A percentile compares a stretch with the other conserved stretches of the same genome.
phyloP scores from a whole-genome alignment of 2,797 vertebrate genomes.

The Mycteria americana region DNA sequence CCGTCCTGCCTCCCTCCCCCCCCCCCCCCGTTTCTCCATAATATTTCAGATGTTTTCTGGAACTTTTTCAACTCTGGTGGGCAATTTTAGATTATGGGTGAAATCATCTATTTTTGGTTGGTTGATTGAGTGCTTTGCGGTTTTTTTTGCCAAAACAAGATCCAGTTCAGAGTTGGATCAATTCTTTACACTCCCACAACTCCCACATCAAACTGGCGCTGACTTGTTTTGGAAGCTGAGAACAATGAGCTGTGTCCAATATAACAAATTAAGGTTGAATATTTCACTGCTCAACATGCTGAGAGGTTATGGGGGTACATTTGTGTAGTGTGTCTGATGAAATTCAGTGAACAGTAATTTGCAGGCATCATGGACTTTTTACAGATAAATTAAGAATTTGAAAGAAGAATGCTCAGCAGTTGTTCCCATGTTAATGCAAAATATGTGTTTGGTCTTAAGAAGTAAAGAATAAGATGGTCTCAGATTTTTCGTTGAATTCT shows the following conservation, averaged over 20 bases:
- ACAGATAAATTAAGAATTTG: not conserved
- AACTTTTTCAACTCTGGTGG: not conserved
- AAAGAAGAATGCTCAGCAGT: not conserved
- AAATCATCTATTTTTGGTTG: not conserved
- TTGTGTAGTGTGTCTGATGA: not conserved
- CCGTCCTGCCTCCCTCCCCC: no score
- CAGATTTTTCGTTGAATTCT: not conserved
- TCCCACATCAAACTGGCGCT: not conserved
- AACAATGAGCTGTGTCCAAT: constrained; percentile 6
- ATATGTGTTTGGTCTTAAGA: not conserved
- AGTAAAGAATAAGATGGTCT: not conserved
- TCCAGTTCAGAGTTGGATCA: constrained; percentile 17
- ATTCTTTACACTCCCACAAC: constrained; percentile 7
- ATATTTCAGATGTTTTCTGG: not conserved
- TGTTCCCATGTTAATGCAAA: not conserved
- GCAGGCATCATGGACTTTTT: not conserved
- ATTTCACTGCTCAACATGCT: constrained; percentile 6
- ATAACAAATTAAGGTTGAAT: constrained; percentile 21
- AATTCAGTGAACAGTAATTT: not conserved
- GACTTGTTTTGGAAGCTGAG: constrained; percentile 35
- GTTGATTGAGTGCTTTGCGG: not conserved
- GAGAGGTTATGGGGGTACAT: not conserved
- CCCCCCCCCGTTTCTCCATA: not conserved
- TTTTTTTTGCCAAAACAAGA: not conserved
- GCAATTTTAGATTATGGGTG: not conserved